Conservation (phyloP, 2,888 invertebrate genomes). For the Mythimna vitellina region DNA sequence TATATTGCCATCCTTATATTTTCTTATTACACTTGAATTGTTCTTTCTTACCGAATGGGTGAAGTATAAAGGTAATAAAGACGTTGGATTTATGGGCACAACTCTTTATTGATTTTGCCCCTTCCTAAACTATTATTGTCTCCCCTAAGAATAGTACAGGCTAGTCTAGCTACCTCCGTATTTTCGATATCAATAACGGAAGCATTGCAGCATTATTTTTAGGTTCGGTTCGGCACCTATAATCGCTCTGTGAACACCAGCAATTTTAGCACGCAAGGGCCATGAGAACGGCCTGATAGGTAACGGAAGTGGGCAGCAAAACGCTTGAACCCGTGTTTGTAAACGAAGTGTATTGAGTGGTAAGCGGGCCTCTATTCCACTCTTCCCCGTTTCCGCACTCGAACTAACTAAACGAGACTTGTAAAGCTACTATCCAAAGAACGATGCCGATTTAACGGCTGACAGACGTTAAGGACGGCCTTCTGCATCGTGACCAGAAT, state of each 20-base stretch:
- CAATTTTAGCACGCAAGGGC: slow-evolving; percentile 23
- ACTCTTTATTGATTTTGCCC: slow-evolving; percentile 43
- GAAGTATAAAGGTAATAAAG: slow-evolving; percentile 46
- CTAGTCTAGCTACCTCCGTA: slow-evolving; percentile 23
- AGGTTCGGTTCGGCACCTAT: no score
- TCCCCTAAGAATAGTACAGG: slow-evolving; percentile 17
- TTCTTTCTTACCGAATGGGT: slow-evolving; percentile 18
- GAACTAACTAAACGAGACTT: slow-evolving; percentile 29
- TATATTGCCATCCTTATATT: slow-evolving; percentile 27
- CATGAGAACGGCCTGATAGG: not conserved
- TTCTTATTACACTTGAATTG: slow-evolving; percentile 32
- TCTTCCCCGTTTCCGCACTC: slow-evolving; percentile 29
- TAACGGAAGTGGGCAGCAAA: slow-evolving; percentile 9
- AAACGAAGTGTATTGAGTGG: slow-evolving; percentile 37
- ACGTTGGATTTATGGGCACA: slow-evolving; percentile 44
- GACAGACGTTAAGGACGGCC: slow-evolving; percentile 15
- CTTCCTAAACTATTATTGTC: slow-evolving; percentile 24
- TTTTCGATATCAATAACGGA: slow-evolving; percentile 23
- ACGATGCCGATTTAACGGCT: slow-evolving; percentile 7
- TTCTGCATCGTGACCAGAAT: slow-evolving; percentile 35
- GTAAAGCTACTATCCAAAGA: slow-evolving; percentile 16
- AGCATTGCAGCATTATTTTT: slow-evolving; percentile 24
- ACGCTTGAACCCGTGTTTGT: slow-evolving; percentile 24
- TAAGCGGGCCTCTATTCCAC: slow-evolving; percentile 8
- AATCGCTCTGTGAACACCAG: slow-evolving; percentile 1